Evolutionary conservation across 2,797 vertebrate genomes (phyloP), one percentile per base, ranked within the genome.

Genomic region (Hoplostethus atlanticus): DNA sequence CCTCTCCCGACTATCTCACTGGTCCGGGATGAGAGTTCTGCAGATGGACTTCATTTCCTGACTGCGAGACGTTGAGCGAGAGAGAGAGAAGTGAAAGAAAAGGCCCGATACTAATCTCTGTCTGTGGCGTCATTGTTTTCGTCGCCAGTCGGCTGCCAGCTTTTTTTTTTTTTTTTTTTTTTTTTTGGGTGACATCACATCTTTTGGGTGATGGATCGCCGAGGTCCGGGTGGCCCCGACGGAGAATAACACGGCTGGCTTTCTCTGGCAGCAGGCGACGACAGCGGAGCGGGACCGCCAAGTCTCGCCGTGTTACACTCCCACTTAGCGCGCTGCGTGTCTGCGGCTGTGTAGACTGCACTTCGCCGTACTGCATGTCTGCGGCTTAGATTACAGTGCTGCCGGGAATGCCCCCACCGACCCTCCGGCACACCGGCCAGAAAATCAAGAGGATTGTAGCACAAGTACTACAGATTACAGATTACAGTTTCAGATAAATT

Each of bases 41-140:
- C 91, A 92, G 87, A 92, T 91, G 89, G 85, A 92, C 54, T 82
- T 86, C 52, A 89, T 92, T 93, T 91, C 72, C 86, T 79, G 69
- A 76, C 82, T 73, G 65, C 64, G 58, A 69, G 77, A 57, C 80
- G 70, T 62, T 61, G 74, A 71, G 75, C 56, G 66, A 57, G 60
- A 64, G 76, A 83, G 25, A 47, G 65, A 66, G 64, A 28, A 21
- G 21, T 1, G 21, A 21, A 21, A 21, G 21, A 21, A 21, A 21
- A 21, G 78, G 61, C 52, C 71, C 46, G 89, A 91, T 87, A 72
- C 53, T 89, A 89, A 90, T 93, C 87, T 87, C 72, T 34, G 63
- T 75, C 80, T 84, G 87, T 87, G 85, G 73, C 67, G 52, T 80
- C 66, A 80, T 84, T 81, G 81, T 90, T 89, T 84, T 91, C 48